Evolutionary conservation across 2,888 invertebrate genomes (phyloP), one percentile per base, ranked within the genome.

Genomic region (Cephus runcator): DNA sequence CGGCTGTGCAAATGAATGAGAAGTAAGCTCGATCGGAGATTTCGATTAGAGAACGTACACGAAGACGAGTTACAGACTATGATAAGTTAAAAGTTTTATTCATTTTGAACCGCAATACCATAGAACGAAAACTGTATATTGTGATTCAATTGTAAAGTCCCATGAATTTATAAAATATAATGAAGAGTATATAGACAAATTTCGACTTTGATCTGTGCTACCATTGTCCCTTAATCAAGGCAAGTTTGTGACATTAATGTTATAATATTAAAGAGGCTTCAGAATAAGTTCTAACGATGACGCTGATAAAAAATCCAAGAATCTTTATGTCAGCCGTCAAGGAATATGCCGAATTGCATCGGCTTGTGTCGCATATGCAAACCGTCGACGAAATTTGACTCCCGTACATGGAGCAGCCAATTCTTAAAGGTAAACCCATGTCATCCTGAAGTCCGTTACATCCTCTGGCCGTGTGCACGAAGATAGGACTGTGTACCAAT

Each of bases 111-210:
- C 30, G 35, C 31, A 74, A 34, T 56, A 56, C 4, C 34, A n/a
- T 34, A 78, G 15, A 75, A 78, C n/a, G 69, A 56, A 69, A 79
- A 73, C 73, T 79, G 79, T 79, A 79, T 56, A 79, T 79, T 79
- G 73, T 34, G 71, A 79, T 68, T 68, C 74, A 40, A 79, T 40
- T 73, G 34, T 73, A 33, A 74, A 74, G 36, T 74, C 35, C 31
- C 34, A 31, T 34, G 71, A 71, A 71, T 71, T 33, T 75, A 34
- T 77, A 69, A 73, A 33, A 34, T n/a, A 34, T 35, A 34, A 56
- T 23, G 31, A 34, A 69, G n/a, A 30, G 73, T 75, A 75, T 34
- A n/a, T 36, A 33, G 12, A 71, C 12, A 33, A 34, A 30, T 30
- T 6, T 33, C 4, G 6, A 33, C 71, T 33, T 71, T 30, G 71